Base-by-base conservation (phyloP, 2,888 invertebrate species). In the Apotomis turbidana region DNA sequence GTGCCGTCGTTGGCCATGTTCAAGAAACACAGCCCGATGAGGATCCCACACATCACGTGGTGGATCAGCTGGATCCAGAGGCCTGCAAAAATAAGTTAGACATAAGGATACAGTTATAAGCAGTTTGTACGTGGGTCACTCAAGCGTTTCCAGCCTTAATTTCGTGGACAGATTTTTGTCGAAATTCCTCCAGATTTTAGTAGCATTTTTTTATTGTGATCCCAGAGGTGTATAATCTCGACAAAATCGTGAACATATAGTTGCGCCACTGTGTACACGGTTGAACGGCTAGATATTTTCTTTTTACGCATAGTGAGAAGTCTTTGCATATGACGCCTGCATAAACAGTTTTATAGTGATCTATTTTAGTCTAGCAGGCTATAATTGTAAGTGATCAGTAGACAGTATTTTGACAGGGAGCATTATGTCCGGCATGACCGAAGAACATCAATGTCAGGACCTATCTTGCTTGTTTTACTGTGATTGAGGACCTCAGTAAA, bases 1-100 rank as follows among this genome's bases (percentile, higher is more conserved):
- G 91, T 87, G 36, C 96, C 96, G 73, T 95, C 95, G 79, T 95
- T 95, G 3, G 95, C 95, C 85, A 94, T 92, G 74, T 95, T 94
- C 81, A 94, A 94, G 85, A 95, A 95, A 75, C 96, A 94, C 8
- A 94, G 77, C 13, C 95, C 95, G 74, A 94, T 84, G 51, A 95
- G 89, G 3, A 95, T 10, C 0, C 94, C 95, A 78, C 95, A 95
- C 83, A 95, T 86, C 4, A 94, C 76, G 83, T 96, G 95, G 79
- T 96, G 95, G 4, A 94, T 76, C 5, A 94, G 83, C 82, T 95
- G 96, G 73, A 95, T 95, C 84, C 93, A 87, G 3, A 96, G 82
- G 49, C 94, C 95, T 87, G 85, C n/a, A 82, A 83, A 67, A 59
- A 60, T 68, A 59, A 57, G 72, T 38, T 51, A 3, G 51, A 5